Base-by-base conservation (phyloP, 2,113 vertebrate genomes). In the Athene noctua region DNA sequence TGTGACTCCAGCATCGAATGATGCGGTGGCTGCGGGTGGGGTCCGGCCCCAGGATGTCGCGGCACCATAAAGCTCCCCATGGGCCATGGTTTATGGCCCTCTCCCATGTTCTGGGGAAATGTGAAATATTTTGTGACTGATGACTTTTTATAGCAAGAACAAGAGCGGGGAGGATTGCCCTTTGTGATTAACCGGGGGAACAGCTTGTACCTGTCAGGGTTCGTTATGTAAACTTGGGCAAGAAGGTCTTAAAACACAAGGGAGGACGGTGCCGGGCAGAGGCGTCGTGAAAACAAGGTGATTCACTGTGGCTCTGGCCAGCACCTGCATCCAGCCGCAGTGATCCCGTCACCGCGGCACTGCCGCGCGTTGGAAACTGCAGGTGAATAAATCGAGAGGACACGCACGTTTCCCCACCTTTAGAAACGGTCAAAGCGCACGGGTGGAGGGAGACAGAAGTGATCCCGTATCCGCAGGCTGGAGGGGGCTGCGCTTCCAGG, bases 221-320 rank as follows among this genome's bases (percentile, higher is more conserved):
- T 79, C 66, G 0, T 96, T 92, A 54, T 85, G 92, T 94, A 94
- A 97, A 95, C 96, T 68, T 77, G 91, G 62, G 78, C 70, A 91
- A 97, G 95, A 92, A 95, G 83, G 73, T 95, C 89, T 97, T 95
- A 94, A 93, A 96, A 58, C 34, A 8, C 40, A 26, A 59, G 61
- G 1, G 18, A 77, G 86, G 82, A 89, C 32, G 49, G 42, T 29
- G 4, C 70, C 3, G 30, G 5, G 90, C 29, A 13, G 80, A 72
- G 47, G 67, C 32, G 5, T 71, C 57, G 78, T 86, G 88, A 86
- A 71, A 94, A 65, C 95, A 90, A 22, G 1, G 63, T 96, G 95
- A 95, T 84, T 97, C 95, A 95, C 81, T 18, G 11, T 1, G 15
- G 65, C 82, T 30, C 23, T 2, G 65, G 82, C n/a, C 2, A 0